A percentile compares a stretch with the other conserved stretches of the same genome.
Evolutionary conservation across 1,140 invertebrate species (phyloP).

Genomic region (Nomia melanderi): DNA sequence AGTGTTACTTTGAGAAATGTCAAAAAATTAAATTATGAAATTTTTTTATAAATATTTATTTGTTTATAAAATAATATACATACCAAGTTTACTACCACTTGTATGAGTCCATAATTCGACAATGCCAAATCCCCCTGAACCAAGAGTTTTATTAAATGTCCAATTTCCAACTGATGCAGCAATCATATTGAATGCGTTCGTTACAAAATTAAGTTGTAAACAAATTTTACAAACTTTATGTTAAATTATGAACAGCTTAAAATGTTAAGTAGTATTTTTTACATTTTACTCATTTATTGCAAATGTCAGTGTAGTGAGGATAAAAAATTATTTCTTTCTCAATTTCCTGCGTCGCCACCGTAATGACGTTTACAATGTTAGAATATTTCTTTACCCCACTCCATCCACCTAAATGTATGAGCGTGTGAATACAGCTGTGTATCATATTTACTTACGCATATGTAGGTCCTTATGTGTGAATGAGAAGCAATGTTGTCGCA

Average conservation of each 20-base stretch:
- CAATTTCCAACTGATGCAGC: constrained; percentile 69
- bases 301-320: neutral
- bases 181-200: constrained; percentile 31
- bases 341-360: neutral
- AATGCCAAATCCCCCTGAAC: constrained; percentile 85
- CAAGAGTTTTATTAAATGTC: constrained; percentile 82
- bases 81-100: constrained; percentile 82
- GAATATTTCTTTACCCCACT: no score
- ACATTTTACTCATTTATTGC: neutral
- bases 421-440: neutral
- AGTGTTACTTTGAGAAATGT: constrained; percentile 14
- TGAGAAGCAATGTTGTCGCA: no score
- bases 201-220: neutral
- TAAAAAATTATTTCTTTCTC: neutral
- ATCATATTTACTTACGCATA: no score
- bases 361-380: neutral
- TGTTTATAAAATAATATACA: constrained; percentile 36
- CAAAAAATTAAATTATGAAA: no score
- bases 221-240: neutral
- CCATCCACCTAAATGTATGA: no score
- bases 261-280: neutral
- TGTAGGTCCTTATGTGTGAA: no score
- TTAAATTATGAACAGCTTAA: neutral
- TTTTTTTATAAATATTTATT: constrained; percentile 6
- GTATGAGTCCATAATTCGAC: constrained; percentile 85